phyloP scores from a whole-genome alignment of 2,113 vertebrate species.

The Felis catus region F.catus_Fca126_mat1.0 CM031420.1:103353001-103353500 shows the following conservation, averaged over 20 bases:
- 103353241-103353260: slow-evolving; percentile 49
- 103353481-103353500: slow-evolving; percentile 62
- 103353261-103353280: slow-evolving; percentile 15
- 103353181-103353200: background rate
- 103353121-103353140: background rate
- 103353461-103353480: slow-evolving; percentile 44
- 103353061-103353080: background rate
- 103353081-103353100: background rate
- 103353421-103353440: background rate
- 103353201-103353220: slow-evolving; percentile 34
- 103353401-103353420: slow-evolving; percentile 36
- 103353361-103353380: slow-evolving; percentile 57
- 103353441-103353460: slow-evolving; percentile 41
- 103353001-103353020: background rate
- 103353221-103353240: slow-evolving; percentile 1
- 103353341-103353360: slow-evolving; percentile 64
- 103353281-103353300: slow-evolving; percentile 42
- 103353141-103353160: slow-evolving; percentile 8
- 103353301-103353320: slow-evolving; percentile 62
- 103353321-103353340: background rate
- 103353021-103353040: background rate
- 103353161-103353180: background rate
- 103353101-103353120: background rate
- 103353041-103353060: background rate
- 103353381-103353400: slow-evolving; percentile 50